Base-by-base conservation (phyloP, 2,888 invertebrate genomes). In the Luperina testacea region DNA sequence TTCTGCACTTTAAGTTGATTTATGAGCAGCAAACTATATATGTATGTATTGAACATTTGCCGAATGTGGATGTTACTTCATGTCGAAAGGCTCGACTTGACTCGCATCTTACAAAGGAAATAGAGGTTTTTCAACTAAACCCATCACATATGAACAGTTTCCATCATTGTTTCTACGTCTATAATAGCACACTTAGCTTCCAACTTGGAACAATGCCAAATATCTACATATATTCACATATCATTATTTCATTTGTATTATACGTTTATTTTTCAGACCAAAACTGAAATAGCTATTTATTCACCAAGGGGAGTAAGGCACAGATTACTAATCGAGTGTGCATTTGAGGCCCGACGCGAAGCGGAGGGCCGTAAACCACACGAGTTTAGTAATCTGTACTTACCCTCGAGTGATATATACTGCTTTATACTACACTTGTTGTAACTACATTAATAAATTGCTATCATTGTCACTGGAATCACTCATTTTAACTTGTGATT, bases 141-240 rank as follows among this genome's bases (percentile, higher is more conserved):
- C 57, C 27, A 75, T 74, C 32, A 77, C 72, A 67, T 59, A 61
- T 42, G 42, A 61, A 45, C 3, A n/a, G 42, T 27, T 78, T 72
- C 65, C 70, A 74, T 74, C 45, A 81, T 75, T 82, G 75, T 84
- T 78, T 78, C 48, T 68, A 70, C n/a, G 67, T 72, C 42, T 45
- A 38, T 79, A 72, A 73, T 78, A 53, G 72, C 48, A 70, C n/a
- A 65, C 65, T 72, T 74, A 76, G 27, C 59, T 72, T 75, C 59
- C 76, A 64, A 38, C 61, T 72, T 42, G 15, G 59, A 63, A 84
- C 77, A 81, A 84, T 84, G 77, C 75, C 59, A 73, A 78, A 51
- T 53, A 38, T 20, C 1, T 68, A 38, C 11, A 4, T 63, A 63
- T 53, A 74, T 77, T 74, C 53, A 71, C 45, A 71, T 63, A 48